Conservation (phyloP, 2,113 vertebrate genomes). For the Papio anubis region DNA sequence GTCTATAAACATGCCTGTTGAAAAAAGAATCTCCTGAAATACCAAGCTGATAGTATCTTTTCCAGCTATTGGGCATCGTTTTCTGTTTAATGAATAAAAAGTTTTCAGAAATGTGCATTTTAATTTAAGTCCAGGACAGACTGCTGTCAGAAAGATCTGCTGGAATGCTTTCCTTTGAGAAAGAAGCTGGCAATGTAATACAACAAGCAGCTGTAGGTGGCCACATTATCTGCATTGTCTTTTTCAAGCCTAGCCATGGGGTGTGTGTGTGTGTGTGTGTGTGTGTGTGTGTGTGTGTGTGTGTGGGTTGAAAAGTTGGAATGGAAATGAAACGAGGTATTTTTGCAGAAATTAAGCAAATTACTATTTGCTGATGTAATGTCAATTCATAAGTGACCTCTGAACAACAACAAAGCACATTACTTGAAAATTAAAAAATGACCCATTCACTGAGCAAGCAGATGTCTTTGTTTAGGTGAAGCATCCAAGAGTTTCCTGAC, state of each 20-base stretch:
- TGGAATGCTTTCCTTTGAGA: background rate
- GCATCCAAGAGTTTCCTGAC: background rate
- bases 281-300: background rate
- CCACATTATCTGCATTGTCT: constrained; percentile 47
- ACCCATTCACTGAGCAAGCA: background rate
- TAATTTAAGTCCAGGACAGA: background rate
- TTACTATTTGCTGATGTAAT: background rate
- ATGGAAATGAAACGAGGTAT: constrained; percentile 52
- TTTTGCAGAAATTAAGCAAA: constrained; percentile 76
- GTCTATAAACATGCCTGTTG: background rate
- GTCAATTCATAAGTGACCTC: constrained; percentile 31
- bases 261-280: background rate
- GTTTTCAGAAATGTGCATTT: background rate
- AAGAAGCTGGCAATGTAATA: background rate
- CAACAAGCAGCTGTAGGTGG: constrained; percentile 33
- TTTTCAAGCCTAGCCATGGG: constrained; percentile 53
- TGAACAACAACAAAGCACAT: constrained; percentile 34
- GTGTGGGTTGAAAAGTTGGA: background rate
- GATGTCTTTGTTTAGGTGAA: constrained; percentile 58
- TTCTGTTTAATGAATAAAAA: background rate
- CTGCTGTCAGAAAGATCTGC: background rate
- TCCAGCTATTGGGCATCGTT: background rate
- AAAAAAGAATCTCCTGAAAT: background rate
- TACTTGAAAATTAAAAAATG: constrained; percentile 34
- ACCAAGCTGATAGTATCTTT: background rate